A percentile compares a stretch with the other conserved stretches of the same genome.
phyloP scores from a whole-genome alignment of 2,888 invertebrate genomes.

The Bimastos eiseni region DNA sequence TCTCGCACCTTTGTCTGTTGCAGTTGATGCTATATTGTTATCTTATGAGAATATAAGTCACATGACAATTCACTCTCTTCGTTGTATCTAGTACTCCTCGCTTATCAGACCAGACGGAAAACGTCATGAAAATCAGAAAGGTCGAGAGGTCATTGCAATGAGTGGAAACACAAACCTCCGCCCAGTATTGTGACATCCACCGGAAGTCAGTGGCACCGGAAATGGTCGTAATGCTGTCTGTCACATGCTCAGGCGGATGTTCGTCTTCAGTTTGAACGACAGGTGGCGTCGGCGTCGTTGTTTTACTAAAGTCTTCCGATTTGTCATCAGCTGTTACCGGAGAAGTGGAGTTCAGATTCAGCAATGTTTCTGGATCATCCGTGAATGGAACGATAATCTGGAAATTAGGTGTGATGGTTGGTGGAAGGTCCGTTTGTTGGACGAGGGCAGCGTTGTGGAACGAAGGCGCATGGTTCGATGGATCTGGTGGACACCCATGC shows the following conservation, averaged over 20 bases:
- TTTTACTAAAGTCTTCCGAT: not conserved
- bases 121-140: not conserved
- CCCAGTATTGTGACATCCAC: slow-evolving; percentile 13
- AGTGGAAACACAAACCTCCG: not conserved
- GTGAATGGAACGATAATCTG: not conserved
- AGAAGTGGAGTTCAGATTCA: not conserved
- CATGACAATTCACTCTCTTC: too few relatives aligned
- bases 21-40: not conserved
- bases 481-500: slow-evolving; percentile 14
- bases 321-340: not conserved
- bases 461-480: not conserved
- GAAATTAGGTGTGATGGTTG: not conserved
- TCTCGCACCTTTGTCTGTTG: not conserved
- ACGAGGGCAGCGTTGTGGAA: slow-evolving; percentile 14
- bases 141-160: not conserved
- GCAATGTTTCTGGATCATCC: not conserved
- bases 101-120: not conserved
- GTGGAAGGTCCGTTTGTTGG: not conserved
- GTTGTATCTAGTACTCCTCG: not conserved
- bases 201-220: not conserved
- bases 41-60: not conserved
- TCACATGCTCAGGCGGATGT: not conserved
- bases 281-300: not conserved
- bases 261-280: not conserved
- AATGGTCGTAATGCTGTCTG: not conserved